Percentiles rank a stretch among this genome's conserved stretches.
Conservation (phyloP, 2,113 vertebrate genomes). For the Glaucidium brasilianum region DNA sequence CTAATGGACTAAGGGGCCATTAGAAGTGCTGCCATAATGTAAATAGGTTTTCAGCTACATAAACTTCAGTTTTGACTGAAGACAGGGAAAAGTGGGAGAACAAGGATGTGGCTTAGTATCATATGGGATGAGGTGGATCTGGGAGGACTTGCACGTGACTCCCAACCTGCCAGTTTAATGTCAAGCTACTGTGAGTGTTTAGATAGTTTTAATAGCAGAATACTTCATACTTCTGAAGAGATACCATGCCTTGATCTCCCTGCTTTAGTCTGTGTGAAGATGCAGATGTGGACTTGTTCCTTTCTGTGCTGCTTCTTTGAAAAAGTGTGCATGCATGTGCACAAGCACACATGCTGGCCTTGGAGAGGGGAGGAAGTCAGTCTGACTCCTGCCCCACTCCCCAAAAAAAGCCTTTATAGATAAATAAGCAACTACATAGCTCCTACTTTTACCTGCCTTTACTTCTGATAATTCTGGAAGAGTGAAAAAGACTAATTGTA, state of each 20-base stretch:
- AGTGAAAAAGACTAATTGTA: neutral
- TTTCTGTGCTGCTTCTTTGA: neutral
- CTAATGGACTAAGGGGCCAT: neutral
- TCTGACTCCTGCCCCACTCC: too few relatives aligned
- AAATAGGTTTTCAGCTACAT: neutral
- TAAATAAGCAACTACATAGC: neutral
- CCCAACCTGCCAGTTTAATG: neutral
- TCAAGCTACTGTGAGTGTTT: neutral
- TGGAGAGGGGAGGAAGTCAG: neutral
- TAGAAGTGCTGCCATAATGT: neutral
- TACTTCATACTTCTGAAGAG: neutral
- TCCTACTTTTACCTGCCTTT: neutral
- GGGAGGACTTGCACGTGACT: neutral
- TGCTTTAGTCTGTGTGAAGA: neutral
- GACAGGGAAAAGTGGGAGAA: neutral
- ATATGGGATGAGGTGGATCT: neutral
- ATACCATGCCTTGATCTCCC: neutral
- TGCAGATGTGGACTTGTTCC: neutral
- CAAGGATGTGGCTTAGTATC: neutral
- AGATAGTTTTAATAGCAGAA: neutral
- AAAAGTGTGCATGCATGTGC: too few relatives aligned
- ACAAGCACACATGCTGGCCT: neutral
- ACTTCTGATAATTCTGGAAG: neutral
- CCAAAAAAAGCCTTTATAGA: neutral
- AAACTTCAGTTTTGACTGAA: neutral